Evolutionary conservation across 2,113 vertebrate species (phyloP).

Genomic region (Muntiacus muntjak): DNA sequence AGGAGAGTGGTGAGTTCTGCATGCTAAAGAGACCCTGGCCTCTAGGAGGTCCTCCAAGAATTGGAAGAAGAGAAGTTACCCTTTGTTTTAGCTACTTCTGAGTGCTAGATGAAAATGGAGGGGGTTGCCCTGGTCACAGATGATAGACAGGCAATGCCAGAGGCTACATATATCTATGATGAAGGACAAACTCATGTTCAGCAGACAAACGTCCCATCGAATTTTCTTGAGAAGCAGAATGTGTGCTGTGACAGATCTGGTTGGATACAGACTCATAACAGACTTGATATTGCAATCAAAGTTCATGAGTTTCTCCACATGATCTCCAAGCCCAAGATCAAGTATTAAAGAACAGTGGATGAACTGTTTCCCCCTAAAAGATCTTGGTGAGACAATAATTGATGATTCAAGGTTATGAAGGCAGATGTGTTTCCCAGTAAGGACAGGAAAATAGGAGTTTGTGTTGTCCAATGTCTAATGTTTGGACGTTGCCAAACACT

Average conservation of each 20-base stretch:
- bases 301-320: neutral
- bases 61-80: neutral
- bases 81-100: neutral
- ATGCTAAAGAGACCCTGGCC: neutral
- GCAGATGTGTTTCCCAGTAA: slow-evolving; percentile 33
- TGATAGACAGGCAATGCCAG: neutral
- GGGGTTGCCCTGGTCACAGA: neutral
- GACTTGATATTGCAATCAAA: neutral
- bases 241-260: neutral
- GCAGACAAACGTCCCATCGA: neutral
- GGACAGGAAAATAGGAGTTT: slow-evolving; percentile 5
- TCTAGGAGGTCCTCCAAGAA: neutral
- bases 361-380: slow-evolving; percentile 34
- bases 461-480: neutral
- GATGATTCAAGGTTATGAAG: neutral
- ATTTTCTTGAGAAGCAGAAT: neutral
- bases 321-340: neutral
- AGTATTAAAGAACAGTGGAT: neutral
- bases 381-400: neutral
- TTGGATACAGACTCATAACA: neutral
- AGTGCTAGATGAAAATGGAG: neutral
- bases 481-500: slow-evolving; percentile 3
- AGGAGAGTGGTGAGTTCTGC: neutral
- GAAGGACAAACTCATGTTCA: neutral
- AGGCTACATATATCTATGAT: neutral